These are phyloP conservation scores for Centruroides vittatus DNA, from an alignment of 1,140 invertebrate genomes.

Conservation along the genomic window DNA sequence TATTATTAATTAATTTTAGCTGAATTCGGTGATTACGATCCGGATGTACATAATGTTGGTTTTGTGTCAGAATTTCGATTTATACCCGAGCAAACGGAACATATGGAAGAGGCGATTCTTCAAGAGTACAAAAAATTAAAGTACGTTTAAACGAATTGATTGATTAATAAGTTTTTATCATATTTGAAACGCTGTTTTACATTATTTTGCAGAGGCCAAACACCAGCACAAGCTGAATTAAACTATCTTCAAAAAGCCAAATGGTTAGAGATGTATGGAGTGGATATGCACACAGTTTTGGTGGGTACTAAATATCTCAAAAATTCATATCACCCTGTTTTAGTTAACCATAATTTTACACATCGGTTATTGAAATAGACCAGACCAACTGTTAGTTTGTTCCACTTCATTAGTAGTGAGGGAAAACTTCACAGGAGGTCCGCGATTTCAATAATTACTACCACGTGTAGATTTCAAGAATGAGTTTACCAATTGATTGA, in stretches of 20 bases:
- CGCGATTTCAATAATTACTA: too few species aligned
- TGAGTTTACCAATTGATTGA: too few species aligned
- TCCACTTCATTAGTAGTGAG: not conserved
- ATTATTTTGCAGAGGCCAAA: conserved; percentile 43
- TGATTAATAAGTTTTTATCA: too few species aligned
- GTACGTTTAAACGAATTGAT: not conserved
- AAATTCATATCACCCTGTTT: too few species aligned
- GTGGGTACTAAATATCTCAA: conserved; percentile 35
- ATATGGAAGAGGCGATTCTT: conserved; percentile 72
- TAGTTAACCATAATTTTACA: too few species aligned
- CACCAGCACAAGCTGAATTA: conserved; percentile 43
- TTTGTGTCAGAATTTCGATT: conserved; percentile 97
- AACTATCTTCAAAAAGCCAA: conserved; percentile 65
- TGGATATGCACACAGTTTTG: conserved; percentile 62
- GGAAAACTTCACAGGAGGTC: too few species aligned
- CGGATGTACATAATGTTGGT: conserved; percentile 66
- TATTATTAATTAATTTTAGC: conserved; percentile 50
- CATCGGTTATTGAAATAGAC: not conserved
- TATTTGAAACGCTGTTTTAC: not conserved
- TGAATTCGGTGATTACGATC: conserved; percentile 94
- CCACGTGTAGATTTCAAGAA: too few species aligned
- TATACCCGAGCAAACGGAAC: conserved; percentile 78
- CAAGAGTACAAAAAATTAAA: conserved; percentile 69
- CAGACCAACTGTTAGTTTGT: not conserved
- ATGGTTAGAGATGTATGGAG: conserved; percentile 70